Evolutionary conservation across 2,113 vertebrate species (phyloP), one percentile per base, ranked within the genome.

Genomic region (Rhabdomys dilectus): DNA sequence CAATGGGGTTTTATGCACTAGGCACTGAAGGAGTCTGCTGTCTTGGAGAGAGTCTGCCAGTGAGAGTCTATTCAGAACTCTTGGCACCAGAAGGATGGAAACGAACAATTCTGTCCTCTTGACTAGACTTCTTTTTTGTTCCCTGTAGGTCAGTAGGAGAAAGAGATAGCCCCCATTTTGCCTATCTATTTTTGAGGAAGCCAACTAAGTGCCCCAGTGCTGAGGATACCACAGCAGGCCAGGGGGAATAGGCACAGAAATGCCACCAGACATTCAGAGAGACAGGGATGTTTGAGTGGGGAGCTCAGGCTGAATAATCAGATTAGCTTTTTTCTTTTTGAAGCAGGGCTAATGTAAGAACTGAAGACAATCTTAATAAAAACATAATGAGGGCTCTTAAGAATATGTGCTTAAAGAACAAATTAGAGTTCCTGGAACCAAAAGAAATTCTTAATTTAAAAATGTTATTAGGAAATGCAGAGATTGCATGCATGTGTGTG

Each of bases 401-500:
- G 64, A 85, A 66, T 80, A 84, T 88, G 95, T 95, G 72, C 73
- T 89, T 90, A 76, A 93, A 92, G 64, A 95, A 62, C 84, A 88
- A 76, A 90, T 96, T 72, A 91, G 81, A 85, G 82, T 93, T 92
- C 95, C 56, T 92, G 76, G 81, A 96, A 91, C 42, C 56, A 64
- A 90, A 93, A 68, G 26, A 88, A 92, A 75, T 64, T 96, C 56
- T 92, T 81, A 91, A 91, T 92, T 96, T 72, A 76, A 95, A 95
- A 76, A 39, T 88, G 31, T 64, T 93, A 36, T 95, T 86, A 86
- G 89, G 51, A 91, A 82, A 89, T 36, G 73, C 48, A 77, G 58
- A 70, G 42, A 72, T 85, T 85, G 82, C 22, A 12, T 64, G 8
- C 62, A n/a, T n/a, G 82, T 72, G 73, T 96, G 60, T 62, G n/a